Evolutionary conservation across 2,888 invertebrate species (phyloP), one percentile per base, ranked within the genome.

Genomic region (Palloptera scutellata): DNA sequence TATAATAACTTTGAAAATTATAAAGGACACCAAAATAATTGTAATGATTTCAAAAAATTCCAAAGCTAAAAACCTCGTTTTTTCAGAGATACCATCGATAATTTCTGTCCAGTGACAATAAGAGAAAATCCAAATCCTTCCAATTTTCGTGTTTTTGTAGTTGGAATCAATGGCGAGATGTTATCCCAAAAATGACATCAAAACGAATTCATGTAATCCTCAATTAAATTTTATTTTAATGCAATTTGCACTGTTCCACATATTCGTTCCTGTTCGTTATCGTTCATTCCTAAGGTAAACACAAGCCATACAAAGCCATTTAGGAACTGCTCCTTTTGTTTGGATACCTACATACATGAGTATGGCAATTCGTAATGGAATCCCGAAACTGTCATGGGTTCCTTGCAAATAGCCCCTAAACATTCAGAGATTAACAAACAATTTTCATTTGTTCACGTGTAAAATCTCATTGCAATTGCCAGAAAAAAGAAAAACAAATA

Each of bases 141-240:
- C 6, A 6, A 30, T 30, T 2, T 30, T 30, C 6, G 30, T 30
- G 6, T 30, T 30, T 30, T 30, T 30, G 30, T 6, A 30, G 3
- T 30, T 30, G 30, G 30, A 30, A 30, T 30, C 30, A 30, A 30
- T 30, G 30, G 30, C 30, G 30, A 30, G 30, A 30, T 30, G 30
- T 30, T 30, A 30, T 30, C 30, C 30, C 30, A 30, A 30, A n/a
- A 30, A 30, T 30, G 30, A 30, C 30, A 17, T 58, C 55, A 70
- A 52, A 62, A 55, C 65, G 55, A 71, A 54, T 70, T 67, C 69
- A 72, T 71, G 79, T 79, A 79, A 80, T 78, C 79, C 80, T 72
- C 78, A 79, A 79, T 79, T 79, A 79, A 79, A 79, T 78, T 78
- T 79, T 80, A 79, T 79, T 79, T 75, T 76, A 79, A 79, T 79